Evolutionary conservation across 2,888 invertebrate genomes (phyloP), one percentile per base, ranked within the genome.

Genomic region (Tetrapedia diversipes): DNA sequence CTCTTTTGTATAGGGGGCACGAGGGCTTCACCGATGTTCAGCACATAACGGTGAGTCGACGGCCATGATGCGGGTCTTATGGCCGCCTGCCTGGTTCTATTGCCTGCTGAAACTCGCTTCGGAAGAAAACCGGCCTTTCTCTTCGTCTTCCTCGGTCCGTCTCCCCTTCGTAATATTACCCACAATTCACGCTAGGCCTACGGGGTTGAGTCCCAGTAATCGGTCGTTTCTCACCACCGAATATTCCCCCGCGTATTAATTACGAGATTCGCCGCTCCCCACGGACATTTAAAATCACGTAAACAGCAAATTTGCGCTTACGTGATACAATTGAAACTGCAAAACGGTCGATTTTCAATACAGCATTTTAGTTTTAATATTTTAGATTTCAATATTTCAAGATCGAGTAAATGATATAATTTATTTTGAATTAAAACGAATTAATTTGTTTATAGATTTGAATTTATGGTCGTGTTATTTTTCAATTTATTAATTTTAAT

Each of bases 31-130:
- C 63, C 84, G 83, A 80, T 84, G 83, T 77, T 82, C 81, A 79
- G 84, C 84, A 83, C 86, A 88, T 90, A 90, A 90, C 90, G 90
- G 90, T 90, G 89, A 86, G 88, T 80, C 80, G 85, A 82, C 84
- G 83, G 85, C 86, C 88, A 86, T 89, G 87, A 88, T 88, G 88
- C 85, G 86, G 81, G 86, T 88, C 88, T 89, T 89, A 89, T 88
- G 86, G 86, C 86, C 84, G 87, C 83, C 86, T 86, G 84, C 81
- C 76, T 67, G 71, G 63, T 74, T 68, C 51, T 53, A 54, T 54
- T 63, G 66, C 75, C 64, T 79, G 75, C 60, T 67, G 39, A 69
- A 61, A 66, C 29, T 45, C 60, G 71, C 70, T 71, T 77, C 78
- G 84, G 80, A 86, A 86, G 86, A 88, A 88, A 88, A 84, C 85